Conservation (phyloP, 2,113 vertebrate species). For the Entomyzon cyanotis region DNA sequence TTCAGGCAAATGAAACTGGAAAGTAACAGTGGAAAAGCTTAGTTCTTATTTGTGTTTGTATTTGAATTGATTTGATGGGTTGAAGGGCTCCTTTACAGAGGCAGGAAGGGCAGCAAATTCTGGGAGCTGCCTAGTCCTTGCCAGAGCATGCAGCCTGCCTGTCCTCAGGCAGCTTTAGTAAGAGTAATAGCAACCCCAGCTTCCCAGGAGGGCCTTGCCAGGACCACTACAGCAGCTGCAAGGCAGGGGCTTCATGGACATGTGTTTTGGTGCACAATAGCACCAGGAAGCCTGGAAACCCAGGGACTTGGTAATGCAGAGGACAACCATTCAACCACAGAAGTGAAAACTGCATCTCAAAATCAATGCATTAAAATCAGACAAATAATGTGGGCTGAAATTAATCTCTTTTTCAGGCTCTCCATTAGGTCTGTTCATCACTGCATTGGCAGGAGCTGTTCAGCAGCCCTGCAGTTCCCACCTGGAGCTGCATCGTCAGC, state of each 20-base stretch:
- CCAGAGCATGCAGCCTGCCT: neutral
- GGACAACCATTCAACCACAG: neutral
- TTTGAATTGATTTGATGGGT: neutral
- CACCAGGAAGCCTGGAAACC: neutral
- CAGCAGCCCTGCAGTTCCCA: neutral
- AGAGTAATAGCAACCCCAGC: neutral
- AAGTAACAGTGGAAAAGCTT: neutral
- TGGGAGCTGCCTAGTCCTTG: neutral
- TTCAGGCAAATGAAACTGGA: neutral
- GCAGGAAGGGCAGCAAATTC: neutral
- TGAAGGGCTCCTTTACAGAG: neutral
- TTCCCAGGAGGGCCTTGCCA: neutral
- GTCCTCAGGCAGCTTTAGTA: neutral
- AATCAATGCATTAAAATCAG: neutral
- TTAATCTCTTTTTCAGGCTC: neutral
- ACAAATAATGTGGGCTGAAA: neutral
- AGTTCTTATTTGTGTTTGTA: neutral
- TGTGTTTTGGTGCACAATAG: neutral
- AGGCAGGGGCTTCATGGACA: neutral
- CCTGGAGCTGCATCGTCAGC: rapidly evolving
- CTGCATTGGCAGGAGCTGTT: neutral
- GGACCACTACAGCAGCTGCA: too few relatives aligned
- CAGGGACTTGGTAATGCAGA: neutral
- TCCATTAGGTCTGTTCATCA: rapidly evolving
- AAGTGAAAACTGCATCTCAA: neutral